Percentiles rank a stretch among this genome's conserved stretches.
Conservation (phyloP, 2,888 invertebrate species). For the Spatulosminthurus flaviceps region DNA sequence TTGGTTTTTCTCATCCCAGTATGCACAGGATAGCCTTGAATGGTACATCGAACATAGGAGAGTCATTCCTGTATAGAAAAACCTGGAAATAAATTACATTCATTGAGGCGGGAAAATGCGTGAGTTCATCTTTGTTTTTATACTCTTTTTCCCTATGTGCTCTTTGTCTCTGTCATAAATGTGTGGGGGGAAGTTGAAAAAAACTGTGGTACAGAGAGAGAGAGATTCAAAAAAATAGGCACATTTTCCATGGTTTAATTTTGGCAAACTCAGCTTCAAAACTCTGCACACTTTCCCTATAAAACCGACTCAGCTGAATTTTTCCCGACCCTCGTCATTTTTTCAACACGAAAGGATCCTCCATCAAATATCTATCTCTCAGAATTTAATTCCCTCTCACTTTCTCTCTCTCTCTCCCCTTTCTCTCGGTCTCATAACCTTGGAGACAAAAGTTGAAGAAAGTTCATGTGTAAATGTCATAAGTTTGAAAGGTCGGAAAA, state of each 20-base stretch:
- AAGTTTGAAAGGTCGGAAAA: no score
- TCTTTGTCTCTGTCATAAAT: neutral
- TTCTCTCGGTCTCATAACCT: neutral
- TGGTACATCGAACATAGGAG: no score
- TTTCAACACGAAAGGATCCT: neutral
- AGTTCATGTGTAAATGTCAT: no score
- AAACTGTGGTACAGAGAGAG: no score
- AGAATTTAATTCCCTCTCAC: neutral
- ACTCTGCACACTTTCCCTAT: no score
- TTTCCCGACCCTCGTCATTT: neutral
- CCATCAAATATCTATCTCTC: constrained; percentile 4
- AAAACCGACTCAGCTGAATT: no score
- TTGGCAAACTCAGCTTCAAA: constrained; percentile 26
- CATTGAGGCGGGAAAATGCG: constrained; percentile 40
- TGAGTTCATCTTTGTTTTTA: constrained; percentile 20
- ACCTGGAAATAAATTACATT: constrained; percentile 43
- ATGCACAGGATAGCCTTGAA: no score
- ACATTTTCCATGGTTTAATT: constrained; percentile 36
- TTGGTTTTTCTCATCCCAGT: no score
- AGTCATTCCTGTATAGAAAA: neutral
- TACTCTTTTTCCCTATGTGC: no score
- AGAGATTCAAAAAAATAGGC: no score
- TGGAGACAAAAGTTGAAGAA: no score
- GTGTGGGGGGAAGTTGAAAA: neutral
- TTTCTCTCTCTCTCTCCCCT: neutral